These are phyloP conservation scores for Drosophila peninsularis DNA, from an alignment of 2,888 invertebrate genomes.

Conservation along the genomic window DNA sequence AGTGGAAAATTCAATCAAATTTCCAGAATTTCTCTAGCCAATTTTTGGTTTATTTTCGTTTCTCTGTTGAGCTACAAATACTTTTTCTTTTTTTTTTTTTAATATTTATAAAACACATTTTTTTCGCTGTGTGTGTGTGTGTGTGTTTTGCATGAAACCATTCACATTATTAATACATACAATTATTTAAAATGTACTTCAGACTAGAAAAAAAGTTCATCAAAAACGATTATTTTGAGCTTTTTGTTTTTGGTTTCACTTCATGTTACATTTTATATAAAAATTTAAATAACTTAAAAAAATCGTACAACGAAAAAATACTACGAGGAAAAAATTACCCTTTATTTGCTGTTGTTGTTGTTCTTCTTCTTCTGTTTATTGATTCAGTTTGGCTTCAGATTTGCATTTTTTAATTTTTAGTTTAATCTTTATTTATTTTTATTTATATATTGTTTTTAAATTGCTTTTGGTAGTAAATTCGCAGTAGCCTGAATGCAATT, in stretches of 20 bases:
- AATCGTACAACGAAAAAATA: slow-evolving; percentile 40
- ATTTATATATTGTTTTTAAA: slow-evolving; percentile 14
- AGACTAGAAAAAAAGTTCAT: slow-evolving; percentile 56
- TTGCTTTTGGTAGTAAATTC: slow-evolving; percentile 63
- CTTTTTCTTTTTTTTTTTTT: not conserved
- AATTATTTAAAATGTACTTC: slow-evolving; percentile 38
- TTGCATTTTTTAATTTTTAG: slow-evolving; percentile 9
- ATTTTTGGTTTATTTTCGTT: not conserved
- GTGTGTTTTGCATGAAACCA: slow-evolving; percentile 49
- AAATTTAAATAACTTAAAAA: slow-evolving; percentile 55
- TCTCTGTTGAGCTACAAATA: not conserved
- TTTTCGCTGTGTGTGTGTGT: slow-evolving; percentile 11
- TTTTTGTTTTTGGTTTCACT: not conserved
- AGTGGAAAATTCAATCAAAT: not conserved
- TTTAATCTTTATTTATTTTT: slow-evolving; percentile 3
- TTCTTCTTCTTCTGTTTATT: slow-evolving; percentile 27
- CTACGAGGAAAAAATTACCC: slow-evolving; percentile 71
- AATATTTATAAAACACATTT: slow-evolving; percentile 7
- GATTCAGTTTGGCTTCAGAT: slow-evolving; percentile 25
- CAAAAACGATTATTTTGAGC: slow-evolving; percentile 39
- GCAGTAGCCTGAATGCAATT: slow-evolving; percentile 43
- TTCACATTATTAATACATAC: slow-evolving; percentile 57
- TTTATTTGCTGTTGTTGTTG: slow-evolving; percentile 49
- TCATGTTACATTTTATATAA: slow-evolving; percentile 21
- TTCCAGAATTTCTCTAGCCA: not conserved